phyloP scores from a whole-genome alignment of 2,797 vertebrate genomes.

The Loris lydekkerianus region DNA sequence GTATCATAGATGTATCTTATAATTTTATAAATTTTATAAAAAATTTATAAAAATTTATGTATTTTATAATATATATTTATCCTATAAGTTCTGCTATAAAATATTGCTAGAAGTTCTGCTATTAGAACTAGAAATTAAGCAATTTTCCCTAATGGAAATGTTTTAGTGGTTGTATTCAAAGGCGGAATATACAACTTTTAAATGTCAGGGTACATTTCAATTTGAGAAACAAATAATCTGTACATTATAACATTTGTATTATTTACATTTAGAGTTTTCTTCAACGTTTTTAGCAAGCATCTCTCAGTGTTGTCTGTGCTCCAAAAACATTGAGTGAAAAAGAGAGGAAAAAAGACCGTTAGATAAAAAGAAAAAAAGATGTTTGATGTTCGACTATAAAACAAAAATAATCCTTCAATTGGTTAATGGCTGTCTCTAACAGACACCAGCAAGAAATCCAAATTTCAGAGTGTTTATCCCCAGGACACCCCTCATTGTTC shows the following conservation, averaged over 20 bases:
- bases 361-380: slow-evolving; percentile 10
- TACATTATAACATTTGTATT: not conserved
- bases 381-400: slow-evolving; percentile 30
- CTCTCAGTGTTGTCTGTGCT: not conserved
- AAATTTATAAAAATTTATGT: not conserved
- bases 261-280: slow-evolving; percentile 57
- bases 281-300: slow-evolving; percentile 10
- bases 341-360: not conserved
- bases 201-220: slow-evolving; percentile 19
- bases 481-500: not conserved
- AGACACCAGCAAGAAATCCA: slow-evolving; percentile 52
- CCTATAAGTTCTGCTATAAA: slow-evolving; percentile 2
- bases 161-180: slow-evolving; percentile 24
- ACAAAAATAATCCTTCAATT: slow-evolving; percentile 78
- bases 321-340: not conserved
- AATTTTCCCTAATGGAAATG: slow-evolving; percentile 22
- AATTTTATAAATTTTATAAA: not conserved
- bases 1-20: slow-evolving; percentile 19
- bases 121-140: slow-evolving; percentile 41
- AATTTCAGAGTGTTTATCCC: slow-evolving; percentile 53
- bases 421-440: slow-evolving; percentile 52
- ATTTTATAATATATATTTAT: slow-evolving; percentile 31
- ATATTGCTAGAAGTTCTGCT: not conserved
- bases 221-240: not conserved
- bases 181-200: not conserved